Percentiles rank a stretch among this genome's conserved stretches.
phyloP scores from a whole-genome alignment of 1,140 invertebrate species.

The Calliphora vicina region DNA sequence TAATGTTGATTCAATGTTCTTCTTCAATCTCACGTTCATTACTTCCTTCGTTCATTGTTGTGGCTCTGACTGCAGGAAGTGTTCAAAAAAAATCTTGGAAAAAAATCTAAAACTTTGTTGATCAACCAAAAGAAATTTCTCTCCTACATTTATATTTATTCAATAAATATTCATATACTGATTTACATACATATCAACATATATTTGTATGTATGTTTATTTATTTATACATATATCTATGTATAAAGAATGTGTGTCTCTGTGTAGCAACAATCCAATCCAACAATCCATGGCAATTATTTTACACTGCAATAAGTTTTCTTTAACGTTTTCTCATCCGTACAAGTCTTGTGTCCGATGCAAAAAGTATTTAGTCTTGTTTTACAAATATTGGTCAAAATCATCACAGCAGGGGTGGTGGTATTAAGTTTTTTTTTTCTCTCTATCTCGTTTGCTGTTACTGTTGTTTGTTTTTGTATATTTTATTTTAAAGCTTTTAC shows the following conservation, averaged over 20 bases:
- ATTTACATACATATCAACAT: too few species aligned
- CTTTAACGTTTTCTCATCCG: not conserved
- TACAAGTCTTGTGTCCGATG: not conserved
- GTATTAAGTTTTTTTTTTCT: slow-evolving; percentile 3
- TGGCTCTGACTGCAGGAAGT: not conserved
- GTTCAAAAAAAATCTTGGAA: not conserved
- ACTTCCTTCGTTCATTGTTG: not conserved
- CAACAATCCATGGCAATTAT: not conserved
- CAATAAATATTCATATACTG: not conserved
- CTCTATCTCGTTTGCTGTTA: not conserved
- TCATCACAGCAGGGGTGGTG: slow-evolving; percentile 30
- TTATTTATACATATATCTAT: not conserved
- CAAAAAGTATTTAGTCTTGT: slow-evolving; percentile 18
- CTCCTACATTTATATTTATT: not conserved
- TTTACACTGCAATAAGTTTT: slow-evolving; percentile 2
- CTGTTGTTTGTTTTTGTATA: not conserved
- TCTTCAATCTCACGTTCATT: too few species aligned
- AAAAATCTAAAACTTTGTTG: not conserved
- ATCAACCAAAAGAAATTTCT: not conserved
- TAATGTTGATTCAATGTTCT: not conserved
- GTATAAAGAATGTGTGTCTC: not conserved
- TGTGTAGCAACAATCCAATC: not conserved
- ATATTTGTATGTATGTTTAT: not conserved
- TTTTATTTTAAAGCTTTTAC: not conserved
- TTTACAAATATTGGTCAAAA: slow-evolving; percentile 34